Base-by-base conservation (phyloP, 53 echinoderm and acorn worm genomes). In the Pentamera pediparva region DNA sequence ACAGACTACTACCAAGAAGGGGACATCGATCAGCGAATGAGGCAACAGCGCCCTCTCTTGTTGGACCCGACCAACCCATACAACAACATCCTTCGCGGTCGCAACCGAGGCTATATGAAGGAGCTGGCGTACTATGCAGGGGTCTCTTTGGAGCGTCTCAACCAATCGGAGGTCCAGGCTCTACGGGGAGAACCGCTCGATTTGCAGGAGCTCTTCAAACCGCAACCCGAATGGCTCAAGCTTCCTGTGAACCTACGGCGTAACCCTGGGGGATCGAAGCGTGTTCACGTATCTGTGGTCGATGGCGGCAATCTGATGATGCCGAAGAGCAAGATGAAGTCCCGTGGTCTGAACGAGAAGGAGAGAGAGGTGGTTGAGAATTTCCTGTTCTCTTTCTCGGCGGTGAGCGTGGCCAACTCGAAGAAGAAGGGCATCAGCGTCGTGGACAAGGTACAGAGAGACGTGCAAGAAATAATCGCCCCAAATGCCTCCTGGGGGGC, bases 21-120 rank as follows among this genome's bases (percentile, higher is more conserved):
- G 1, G 55, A 72, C 1, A 37, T 72, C 3, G 9, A 51, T 2
- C 22, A 32, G 15, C 5, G 3, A 32, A 72, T 72, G 10, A 72
- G 15, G 9, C 32, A 15, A 0, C 11, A 34, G 35, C 73, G 73
- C 4, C 73, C 73, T 6, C 38, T 72, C 21, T 49, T 72, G 2
- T 32, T 72, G 31, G 73, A 72, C 36, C 73, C 73, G 0, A 72
- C 73, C 19, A 72, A 72, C 26, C 73, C 73, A 1, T 72, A 50
- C 73, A 72, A 72, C 36, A 72, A 72, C 70, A 48, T 70, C 10
- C 73, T 72, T n/a, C 35, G 19, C n/a, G 20, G 52, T 6, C 17
- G 27, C 3, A 72, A 72, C 3, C 35, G 34, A 11, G 5, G 32
- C 4, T 54, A n/a, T 32, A 72, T 72, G 52, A 4, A 9, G 25